Evolutionary conservation across 2,888 invertebrate genomes (phyloP).

Genomic region (Plusia festucae): DNA sequence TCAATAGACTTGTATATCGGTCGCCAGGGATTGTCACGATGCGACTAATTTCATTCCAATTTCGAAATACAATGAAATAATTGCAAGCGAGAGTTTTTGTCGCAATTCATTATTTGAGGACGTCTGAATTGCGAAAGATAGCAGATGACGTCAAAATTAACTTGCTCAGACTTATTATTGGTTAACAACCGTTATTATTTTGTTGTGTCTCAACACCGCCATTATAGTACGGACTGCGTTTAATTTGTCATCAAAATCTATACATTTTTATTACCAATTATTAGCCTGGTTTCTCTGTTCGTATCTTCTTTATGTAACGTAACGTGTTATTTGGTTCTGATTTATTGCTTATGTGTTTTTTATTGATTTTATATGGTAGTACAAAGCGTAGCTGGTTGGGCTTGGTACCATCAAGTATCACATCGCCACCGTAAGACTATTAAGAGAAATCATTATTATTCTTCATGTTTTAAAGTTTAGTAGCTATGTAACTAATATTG

Average conservation of each 20-base stretch:
- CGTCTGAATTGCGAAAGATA: slow-evolving; percentile 74
- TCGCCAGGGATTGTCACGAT: slow-evolving; percentile 80
- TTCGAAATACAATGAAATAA: slow-evolving; percentile 81
- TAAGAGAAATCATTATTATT: not conserved
- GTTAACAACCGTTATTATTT: slow-evolving; percentile 81
- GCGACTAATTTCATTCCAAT: slow-evolving; percentile 77
- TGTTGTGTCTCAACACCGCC: slow-evolving; percentile 76
- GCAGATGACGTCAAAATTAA: slow-evolving; percentile 77
- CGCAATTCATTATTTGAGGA: slow-evolving; percentile 75
- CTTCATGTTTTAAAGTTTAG: too few relatives aligned
- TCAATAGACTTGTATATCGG: slow-evolving; percentile 79
- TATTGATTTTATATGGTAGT: not conserved
- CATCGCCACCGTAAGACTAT: too few relatives aligned
- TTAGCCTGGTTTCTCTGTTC: slow-evolving; percentile 46
- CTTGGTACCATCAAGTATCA: not conserved
- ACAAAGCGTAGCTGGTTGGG: not conserved
- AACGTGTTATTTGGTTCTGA: slow-evolving; percentile 48
- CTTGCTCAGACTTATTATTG: slow-evolving; percentile 80
- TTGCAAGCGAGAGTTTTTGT: slow-evolving; percentile 66
- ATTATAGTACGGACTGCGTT: slow-evolving; percentile 72
- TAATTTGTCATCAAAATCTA: slow-evolving; percentile 73
- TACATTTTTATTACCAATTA: slow-evolving; percentile 55
- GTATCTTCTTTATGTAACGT: slow-evolving; percentile 41
- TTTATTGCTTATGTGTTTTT: slow-evolving; percentile 41
- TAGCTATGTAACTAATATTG: not conserved